Conservation (phyloP, 2,113 vertebrate species). For the Leucopternis melanops region DNA sequence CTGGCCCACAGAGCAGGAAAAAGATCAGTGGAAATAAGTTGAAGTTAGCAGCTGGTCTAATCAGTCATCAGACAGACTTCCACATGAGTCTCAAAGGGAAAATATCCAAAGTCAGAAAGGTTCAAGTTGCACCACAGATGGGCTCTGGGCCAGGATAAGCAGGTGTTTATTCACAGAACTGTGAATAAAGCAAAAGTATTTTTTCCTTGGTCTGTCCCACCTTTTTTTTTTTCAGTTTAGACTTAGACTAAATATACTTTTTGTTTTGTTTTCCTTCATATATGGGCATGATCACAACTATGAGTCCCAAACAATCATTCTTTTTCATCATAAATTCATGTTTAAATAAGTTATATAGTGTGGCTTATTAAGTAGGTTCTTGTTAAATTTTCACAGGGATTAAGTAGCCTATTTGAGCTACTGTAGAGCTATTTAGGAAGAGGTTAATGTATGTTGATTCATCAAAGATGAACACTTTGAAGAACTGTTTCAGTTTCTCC, state of each 20-base stretch:
- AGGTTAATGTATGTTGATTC: neutral
- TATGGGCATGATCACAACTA: neutral
- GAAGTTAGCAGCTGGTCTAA: neutral
- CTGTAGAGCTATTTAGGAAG: neutral
- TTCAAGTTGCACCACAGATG: neutral
- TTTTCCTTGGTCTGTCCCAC: neutral
- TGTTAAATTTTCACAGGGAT: neutral
- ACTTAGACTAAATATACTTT: neutral
- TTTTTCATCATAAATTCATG: neutral
- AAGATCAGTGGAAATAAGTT: neutral
- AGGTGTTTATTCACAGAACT: neutral
- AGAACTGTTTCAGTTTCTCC: neutral
- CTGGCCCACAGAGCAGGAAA: neutral
- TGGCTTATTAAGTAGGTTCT: neutral
- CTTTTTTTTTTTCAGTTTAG: neutral
- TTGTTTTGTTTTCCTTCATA: neutral
- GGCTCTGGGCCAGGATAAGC: neutral
- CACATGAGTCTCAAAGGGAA: neutral
- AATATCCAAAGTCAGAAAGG: neutral
- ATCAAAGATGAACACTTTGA: neutral
- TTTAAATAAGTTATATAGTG: neutral
- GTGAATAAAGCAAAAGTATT: neutral
- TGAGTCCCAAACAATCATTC: rapidly evolving
- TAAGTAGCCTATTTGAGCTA: neutral
- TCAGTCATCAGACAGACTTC: neutral